These are phyloP conservation scores for Amaurobius ferox DNA, from an alignment of 2,888 invertebrate species.

Conservation along the genomic window DNA sequence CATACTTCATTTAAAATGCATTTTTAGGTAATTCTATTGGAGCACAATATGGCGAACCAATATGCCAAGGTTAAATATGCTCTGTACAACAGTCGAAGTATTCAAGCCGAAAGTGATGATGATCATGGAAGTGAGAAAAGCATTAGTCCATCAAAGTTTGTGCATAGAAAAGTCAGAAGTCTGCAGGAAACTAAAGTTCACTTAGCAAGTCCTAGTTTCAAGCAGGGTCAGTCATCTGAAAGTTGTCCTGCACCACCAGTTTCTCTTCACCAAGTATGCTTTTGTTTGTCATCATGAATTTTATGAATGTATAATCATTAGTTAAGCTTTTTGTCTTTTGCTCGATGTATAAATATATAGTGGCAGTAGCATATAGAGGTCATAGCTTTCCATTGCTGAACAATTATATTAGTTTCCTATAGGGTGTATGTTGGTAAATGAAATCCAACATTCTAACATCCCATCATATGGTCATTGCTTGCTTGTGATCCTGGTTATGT, in stretches of 20 bases:
- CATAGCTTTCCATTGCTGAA: too few species aligned
- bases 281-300: background rate
- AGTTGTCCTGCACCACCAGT: background rate
- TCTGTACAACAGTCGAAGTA: constrained; percentile 39
- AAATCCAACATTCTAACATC: too few species aligned
- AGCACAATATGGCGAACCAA: constrained; percentile 48
- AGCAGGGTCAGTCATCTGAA: constrained; percentile 26
- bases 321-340: background rate
- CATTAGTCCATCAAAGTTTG: constrained; percentile 13
- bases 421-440: too few species aligned
- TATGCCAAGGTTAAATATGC: constrained; percentile 63
- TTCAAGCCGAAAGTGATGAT: constrained; percentile 60
- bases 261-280: constrained; percentile 43
- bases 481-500: too few species aligned
- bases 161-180: constrained; percentile 18
- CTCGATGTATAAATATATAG: too few species aligned
- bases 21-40: background rate
- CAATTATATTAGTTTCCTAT: too few species aligned
- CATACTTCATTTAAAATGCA: too few species aligned
- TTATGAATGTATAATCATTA: background rate
- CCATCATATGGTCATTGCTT: too few species aligned
- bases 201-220: background rate
- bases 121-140: constrained; percentile 41
- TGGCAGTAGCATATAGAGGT: too few species aligned
- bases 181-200: constrained; percentile 35